phyloP scores from a whole-genome alignment of 37 sponge, comb jelly and placozoan genomes.

The Geodia barretti region DNA sequence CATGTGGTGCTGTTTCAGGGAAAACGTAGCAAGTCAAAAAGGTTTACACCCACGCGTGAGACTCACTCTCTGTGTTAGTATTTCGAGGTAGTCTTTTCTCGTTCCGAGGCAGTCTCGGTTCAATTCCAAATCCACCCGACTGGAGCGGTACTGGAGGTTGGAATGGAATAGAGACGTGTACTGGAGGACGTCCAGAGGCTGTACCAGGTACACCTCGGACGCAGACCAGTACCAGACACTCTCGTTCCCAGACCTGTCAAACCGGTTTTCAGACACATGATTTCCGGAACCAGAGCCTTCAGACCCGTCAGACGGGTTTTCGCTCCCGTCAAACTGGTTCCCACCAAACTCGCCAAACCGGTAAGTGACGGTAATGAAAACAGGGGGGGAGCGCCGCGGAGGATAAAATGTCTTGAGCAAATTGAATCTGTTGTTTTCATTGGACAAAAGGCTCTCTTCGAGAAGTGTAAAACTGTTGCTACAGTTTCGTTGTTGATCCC shows the following conservation, averaged over 20 bases:
- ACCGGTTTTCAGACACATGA: no score
- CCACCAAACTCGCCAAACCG: neutral
- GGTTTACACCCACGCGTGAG: no score
- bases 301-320: no score
- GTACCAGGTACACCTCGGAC: conserved; percentile 33
- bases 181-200: conserved; percentile 37
- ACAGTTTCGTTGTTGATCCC: no score
- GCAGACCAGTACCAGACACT: conserved; percentile 34
- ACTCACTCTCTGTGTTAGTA: conserved; percentile 30
- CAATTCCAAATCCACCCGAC: neutral
- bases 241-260: neutral
- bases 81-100: neutral
- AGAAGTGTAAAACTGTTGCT: conserved; percentile 3
- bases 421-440: conserved; percentile 4
- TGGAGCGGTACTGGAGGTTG: conserved; percentile 3
- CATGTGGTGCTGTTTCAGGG: no score
- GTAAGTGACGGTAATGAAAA: conserved; percentile 27
- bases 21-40: no score
- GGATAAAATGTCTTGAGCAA: conserved; percentile 16
- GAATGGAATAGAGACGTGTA: conserved; percentile 32
- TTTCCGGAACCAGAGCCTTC: no score
- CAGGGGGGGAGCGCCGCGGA: conserved; percentile 24
- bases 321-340: no score
- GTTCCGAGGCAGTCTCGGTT: neutral
- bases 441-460: neutral